phyloP scores from a whole-genome alignment of 2,888 invertebrate species.

The Coleophora flavipennella region DNA sequence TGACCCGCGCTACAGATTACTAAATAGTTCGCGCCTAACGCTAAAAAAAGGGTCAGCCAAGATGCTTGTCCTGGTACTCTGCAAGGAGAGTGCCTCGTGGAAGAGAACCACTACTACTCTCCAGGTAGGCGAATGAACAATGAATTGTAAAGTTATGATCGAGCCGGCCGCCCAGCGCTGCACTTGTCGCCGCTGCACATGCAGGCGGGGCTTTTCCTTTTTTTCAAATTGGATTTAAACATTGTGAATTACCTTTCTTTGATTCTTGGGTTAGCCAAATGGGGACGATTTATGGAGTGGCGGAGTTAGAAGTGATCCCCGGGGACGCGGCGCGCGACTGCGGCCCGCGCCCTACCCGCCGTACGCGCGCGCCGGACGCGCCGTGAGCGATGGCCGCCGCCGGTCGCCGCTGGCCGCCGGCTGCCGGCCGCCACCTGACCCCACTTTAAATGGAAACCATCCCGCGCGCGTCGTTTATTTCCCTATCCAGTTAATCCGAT shows the following conservation, averaged over 20 bases:
- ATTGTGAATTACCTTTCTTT: conserved; percentile 66
- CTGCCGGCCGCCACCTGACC: conserved; percentile 24
- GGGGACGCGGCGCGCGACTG: conserved; percentile 11
- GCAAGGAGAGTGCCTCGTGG: too few species aligned
- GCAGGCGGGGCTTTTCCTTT: conserved; percentile 16
- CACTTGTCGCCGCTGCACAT: conserved; percentile 14
- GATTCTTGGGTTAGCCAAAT: conserved; percentile 65
- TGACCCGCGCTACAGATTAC: too few species aligned
- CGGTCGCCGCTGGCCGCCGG: too few species aligned
- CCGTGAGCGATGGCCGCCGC: conserved; percentile 29
- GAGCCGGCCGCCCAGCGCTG: background rate
- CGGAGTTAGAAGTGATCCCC: conserved; percentile 19
- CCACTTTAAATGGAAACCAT: conserved; percentile 38
- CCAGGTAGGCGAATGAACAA: too few species aligned
- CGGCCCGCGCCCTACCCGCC: conserved; percentile 13
- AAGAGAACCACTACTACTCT: too few species aligned
- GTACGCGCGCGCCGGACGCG: conserved; percentile 24
- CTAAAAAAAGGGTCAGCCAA: too few species aligned
- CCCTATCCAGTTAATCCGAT: conserved; percentile 50
- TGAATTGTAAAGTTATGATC: too few species aligned
- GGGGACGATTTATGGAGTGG: conserved; percentile 62
- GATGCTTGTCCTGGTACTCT: too few species aligned
- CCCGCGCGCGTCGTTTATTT: conserved; percentile 40
- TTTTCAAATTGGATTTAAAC: conserved; percentile 61
- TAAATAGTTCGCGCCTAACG: too few species aligned